phyloP scores from a whole-genome alignment of 1,140 invertebrate genomes.

The Zaprionus tsacasi region DNA sequence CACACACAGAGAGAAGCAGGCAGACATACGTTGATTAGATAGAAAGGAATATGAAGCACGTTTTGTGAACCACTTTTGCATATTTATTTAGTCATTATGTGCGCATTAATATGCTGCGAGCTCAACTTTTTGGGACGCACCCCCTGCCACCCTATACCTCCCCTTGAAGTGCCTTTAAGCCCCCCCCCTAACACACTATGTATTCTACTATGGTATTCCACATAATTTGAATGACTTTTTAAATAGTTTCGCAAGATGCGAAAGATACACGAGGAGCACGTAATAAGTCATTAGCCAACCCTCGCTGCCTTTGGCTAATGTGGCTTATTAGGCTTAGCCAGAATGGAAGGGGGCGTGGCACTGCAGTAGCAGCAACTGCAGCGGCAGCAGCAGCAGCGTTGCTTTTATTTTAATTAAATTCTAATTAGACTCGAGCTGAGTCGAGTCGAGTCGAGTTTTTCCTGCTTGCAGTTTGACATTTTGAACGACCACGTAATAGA shows the following conservation, averaged over 20 bases:
- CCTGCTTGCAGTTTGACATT: slow-evolving; percentile 74
- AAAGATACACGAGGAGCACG: slow-evolving; percentile 40
- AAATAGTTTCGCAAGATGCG: slow-evolving; percentile 72
- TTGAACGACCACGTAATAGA: slow-evolving; percentile 77
- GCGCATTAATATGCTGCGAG: slow-evolving; percentile 76
- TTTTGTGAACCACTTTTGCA: slow-evolving; percentile 83
- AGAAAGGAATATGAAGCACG: slow-evolving; percentile 74
- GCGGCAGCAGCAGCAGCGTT: slow-evolving; percentile 14
- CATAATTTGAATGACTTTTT: slow-evolving; percentile 84
- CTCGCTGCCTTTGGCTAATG: slow-evolving; percentile 64
- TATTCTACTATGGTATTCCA: slow-evolving; percentile 65
- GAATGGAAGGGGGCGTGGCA: slow-evolving; percentile 12
- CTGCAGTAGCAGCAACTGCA: slow-evolving; percentile 16
- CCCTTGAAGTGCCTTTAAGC: slow-evolving; percentile 45
- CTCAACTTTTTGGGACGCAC: slow-evolving; percentile 8
- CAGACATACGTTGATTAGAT: slow-evolving; percentile 57
- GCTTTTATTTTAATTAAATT: slow-evolving; percentile 83
- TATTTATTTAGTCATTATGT: slow-evolving; percentile 84
- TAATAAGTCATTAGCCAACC: slow-evolving; percentile 82
- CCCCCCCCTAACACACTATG: slow-evolving; percentile 29
- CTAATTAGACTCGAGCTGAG: slow-evolving; percentile 70
- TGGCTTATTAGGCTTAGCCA: slow-evolving; percentile 77
- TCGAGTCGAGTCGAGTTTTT: slow-evolving; percentile 45
- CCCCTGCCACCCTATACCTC: not conserved
- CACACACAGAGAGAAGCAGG: slow-evolving; percentile 8